Evolutionary conservation across 1,140 invertebrate species (phyloP).

Genomic region (Kradibia gibbosae): DNA sequence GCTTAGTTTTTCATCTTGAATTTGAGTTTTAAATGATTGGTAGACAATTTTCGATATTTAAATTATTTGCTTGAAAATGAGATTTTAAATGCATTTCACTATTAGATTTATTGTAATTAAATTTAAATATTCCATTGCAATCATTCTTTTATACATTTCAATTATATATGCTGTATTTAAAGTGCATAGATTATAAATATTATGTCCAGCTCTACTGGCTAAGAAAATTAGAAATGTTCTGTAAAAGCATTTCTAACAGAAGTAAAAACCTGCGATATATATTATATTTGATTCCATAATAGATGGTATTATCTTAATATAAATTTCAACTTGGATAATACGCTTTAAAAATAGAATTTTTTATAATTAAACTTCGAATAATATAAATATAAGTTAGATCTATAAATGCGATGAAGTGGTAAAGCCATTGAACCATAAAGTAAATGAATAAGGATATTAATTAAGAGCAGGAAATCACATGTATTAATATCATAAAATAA

Average conservation of each 20-base stretch:
- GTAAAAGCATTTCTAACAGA: not conserved
- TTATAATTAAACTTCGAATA: not conserved
- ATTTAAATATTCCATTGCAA: not conserved
- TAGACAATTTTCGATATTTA: not conserved
- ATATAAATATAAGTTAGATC: not conserved
- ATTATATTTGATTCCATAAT: no score
- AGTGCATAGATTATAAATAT: not conserved
- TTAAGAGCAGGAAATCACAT: not conserved
- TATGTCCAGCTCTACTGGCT: not conserved
- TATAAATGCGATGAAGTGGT: not conserved
- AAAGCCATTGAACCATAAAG: not conserved
- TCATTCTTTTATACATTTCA: not conserved
- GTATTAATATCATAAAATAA: not conserved
- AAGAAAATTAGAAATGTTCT: not conserved
- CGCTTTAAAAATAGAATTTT: not conserved
- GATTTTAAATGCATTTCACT: not conserved
- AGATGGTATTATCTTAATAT: no score
- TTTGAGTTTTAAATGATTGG: not conserved
- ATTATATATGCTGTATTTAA: not conserved
- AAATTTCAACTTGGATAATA: not conserved
- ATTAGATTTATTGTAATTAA: conserved; percentile 7
- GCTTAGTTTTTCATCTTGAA: not conserved
- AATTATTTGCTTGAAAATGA: not conserved
- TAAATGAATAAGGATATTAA: not conserved
- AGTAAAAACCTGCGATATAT: not conserved